Evolutionary conservation across 2,797 vertebrate species (phyloP).

Genomic region (Huso huso): DNA sequence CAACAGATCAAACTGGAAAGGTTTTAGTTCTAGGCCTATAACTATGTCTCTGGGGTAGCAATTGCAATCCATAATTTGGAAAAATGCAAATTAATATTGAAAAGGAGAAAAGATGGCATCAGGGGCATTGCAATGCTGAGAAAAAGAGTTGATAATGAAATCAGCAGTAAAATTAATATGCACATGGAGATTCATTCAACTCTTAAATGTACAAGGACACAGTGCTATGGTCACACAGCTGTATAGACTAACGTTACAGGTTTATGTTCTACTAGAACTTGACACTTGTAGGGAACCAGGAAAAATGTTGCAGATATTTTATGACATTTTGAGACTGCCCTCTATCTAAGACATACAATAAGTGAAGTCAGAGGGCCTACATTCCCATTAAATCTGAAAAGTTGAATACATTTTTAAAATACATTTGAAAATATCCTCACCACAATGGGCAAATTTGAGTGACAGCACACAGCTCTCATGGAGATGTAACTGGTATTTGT

Average conservation of each 20-base stretch:
- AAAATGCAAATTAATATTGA: background rate
- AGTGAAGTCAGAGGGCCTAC: background rate
- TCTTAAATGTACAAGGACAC: background rate
- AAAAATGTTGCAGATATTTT: background rate
- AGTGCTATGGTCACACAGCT: background rate
- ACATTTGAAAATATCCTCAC: slow-evolving; percentile 46
- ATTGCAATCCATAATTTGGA: background rate
- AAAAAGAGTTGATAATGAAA: background rate
- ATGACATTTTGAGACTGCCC: background rate
- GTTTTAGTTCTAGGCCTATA: background rate
- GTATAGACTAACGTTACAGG: no score
- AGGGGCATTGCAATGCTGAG: background rate
- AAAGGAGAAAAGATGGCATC: background rate
- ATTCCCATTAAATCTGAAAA: background rate
- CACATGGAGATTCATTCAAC: background rate
- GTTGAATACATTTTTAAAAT: background rate
- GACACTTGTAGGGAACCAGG: no score
- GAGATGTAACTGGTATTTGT: slow-evolving; percentile 91
- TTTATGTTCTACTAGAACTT: no score
- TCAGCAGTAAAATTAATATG: background rate
- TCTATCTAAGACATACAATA: background rate
- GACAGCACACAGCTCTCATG: slow-evolving; percentile 93
- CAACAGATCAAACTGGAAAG: background rate
- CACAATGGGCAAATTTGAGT: slow-evolving; percentile 91
- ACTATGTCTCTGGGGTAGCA: background rate